Evolutionary conservation across 2,113 vertebrate genomes (phyloP), one percentile per base, ranked within the genome.

Genomic region (Menidia beryllina): DNA sequence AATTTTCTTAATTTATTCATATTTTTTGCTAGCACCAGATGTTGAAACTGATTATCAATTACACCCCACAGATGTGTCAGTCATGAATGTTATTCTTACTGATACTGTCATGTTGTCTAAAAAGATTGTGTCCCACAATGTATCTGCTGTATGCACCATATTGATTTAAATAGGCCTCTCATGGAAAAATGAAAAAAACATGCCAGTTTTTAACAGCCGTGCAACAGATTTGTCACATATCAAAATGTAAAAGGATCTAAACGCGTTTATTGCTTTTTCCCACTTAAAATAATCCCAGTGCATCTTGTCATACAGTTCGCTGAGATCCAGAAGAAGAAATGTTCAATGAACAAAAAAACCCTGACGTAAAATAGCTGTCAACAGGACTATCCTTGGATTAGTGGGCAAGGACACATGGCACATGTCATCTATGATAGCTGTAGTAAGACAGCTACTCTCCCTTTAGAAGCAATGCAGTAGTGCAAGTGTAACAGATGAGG

Each of bases 401-500:
- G n/a, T n/a, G n/a, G n/a, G n/a, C n/a, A n/a, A n/a, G n/a, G 49
- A 75, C 69, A 79, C 59, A 49, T 20, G 48, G 11, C 34, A 23
- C 12, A 14, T 39, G 50, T 59, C 70, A 55, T 56, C n/a, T 25
- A 20, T 56, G 55, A 62, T 52, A 25, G 30, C 0, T 12, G 13
- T 41, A 1, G 15, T 10, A 5, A 12, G 67, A 50, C 62, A 45
- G 69, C 57, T 19, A 30, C 4, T 1, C 27, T 0, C 1, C 49
- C 50, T 30, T 56, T 2, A 30, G 30, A 39, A 66, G 79, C 23
- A 0, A 23, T 45, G 59, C 45, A 49, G 27, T 51, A 61, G 60
- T 52, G 52, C 25, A 57, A 30, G 43, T 45, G 57, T 79, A 72
- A 11, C 48, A 34, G 66, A 55, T 78, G 39, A 56, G 59, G 58